phyloP scores from a whole-genome alignment of 2,797 vertebrate species.

The Halcyon chelicuti region DNA sequence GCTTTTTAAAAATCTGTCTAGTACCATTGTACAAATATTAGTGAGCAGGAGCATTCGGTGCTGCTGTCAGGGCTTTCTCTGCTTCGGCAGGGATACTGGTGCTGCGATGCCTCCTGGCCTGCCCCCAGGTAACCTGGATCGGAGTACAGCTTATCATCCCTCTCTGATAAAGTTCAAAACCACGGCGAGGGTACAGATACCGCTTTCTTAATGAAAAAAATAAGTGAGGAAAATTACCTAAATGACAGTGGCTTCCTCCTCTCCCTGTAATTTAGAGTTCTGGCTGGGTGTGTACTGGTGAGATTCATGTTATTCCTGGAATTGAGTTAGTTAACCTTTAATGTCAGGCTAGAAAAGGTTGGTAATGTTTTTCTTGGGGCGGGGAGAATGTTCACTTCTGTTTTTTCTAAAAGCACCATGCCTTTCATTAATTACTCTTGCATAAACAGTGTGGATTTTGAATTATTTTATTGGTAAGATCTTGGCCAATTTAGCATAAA shows the following conservation, averaged over 20 bases:
- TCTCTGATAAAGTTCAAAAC: neutral
- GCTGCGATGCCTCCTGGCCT: neutral
- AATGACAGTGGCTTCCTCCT: neutral
- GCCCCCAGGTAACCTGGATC: neutral
- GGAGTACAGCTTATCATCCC: neutral
- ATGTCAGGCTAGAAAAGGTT: neutral
- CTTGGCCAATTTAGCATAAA: neutral
- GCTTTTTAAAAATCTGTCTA: neutral
- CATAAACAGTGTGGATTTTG: neutral
- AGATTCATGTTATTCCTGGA: neutral
- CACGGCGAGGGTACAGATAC: neutral
- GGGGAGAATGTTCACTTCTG: neutral
- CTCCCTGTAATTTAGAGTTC: neutral
- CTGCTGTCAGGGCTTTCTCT: neutral
- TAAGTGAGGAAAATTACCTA: neutral
- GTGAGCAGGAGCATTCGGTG: neutral
- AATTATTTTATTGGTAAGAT: neutral
- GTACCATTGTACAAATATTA: neutral
- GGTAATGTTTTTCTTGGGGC: neutral
- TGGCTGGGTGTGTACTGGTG: neutral
- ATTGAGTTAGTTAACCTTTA: conserved; percentile 43
- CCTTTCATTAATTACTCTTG: neutral
- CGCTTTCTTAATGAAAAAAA: neutral
- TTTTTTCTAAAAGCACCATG: neutral
- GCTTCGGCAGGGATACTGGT: neutral